These are phyloP conservation scores for Nematopogon swammerdamellus DNA, from an alignment of 2,888 invertebrate genomes.

Conservation along the genomic window DNA sequence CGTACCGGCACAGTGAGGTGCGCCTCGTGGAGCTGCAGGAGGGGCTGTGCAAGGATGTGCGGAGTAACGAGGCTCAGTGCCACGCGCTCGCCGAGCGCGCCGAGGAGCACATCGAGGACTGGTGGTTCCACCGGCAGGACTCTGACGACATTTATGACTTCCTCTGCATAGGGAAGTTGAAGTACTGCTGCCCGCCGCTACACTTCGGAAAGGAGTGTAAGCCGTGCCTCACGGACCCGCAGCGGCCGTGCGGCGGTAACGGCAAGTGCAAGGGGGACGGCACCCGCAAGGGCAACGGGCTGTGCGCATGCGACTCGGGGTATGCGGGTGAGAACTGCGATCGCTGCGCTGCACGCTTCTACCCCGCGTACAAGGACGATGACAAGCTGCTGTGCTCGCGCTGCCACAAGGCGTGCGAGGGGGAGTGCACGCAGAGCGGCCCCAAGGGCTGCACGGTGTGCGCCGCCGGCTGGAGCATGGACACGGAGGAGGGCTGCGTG, in stretches of 20 bases:
- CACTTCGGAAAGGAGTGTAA: slow-evolving; percentile 81
- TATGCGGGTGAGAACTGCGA: slow-evolving; percentile 78
- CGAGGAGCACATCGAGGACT: slow-evolving; percentile 79
- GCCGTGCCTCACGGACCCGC: slow-evolving; percentile 73
- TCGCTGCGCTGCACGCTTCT: slow-evolving; percentile 72
- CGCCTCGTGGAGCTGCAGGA: slow-evolving; percentile 91
- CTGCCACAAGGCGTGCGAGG: slow-evolving; percentile 79
- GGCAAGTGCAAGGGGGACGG: slow-evolving; percentile 83
- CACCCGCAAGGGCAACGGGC: slow-evolving; percentile 89
- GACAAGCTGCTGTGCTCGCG: slow-evolving; percentile 69
- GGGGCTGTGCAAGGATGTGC: slow-evolving; percentile 72
- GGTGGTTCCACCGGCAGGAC: slow-evolving; percentile 74
- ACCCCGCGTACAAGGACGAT: slow-evolving; percentile 70
- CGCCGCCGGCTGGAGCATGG: slow-evolving; percentile 68
- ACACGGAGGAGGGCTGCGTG: slow-evolving; percentile 71
- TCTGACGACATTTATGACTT: slow-evolving; percentile 46
- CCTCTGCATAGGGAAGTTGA: slow-evolving; percentile 74
- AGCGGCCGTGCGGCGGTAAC: slow-evolving; percentile 74
- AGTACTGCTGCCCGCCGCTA: slow-evolving; percentile 80
- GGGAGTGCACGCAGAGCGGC: slow-evolving; percentile 71
- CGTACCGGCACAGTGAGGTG: slow-evolving; percentile 84
- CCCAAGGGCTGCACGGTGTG: slow-evolving; percentile 61
- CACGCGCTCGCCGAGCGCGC: slow-evolving; percentile 80
- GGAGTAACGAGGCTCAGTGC: slow-evolving; percentile 74
- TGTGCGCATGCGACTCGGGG: slow-evolving; percentile 81